phyloP scores from a whole-genome alignment of 2,113 vertebrate genomes.

The Rhinoptilus africanus region DNA sequence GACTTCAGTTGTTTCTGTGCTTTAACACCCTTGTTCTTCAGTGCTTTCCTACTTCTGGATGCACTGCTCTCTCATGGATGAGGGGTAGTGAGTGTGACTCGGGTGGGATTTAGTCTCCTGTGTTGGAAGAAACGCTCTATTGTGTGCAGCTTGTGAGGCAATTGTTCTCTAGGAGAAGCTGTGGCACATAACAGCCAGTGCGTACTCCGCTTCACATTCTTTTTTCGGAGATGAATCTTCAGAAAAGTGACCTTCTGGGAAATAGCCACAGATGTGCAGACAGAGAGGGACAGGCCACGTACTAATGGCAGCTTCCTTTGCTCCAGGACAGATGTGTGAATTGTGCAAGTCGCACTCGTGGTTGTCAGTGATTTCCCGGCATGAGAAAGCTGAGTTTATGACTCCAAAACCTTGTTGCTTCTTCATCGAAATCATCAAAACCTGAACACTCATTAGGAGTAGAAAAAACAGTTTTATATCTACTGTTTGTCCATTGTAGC shows the following conservation, averaged over 20 bases:
- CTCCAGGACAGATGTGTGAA: background rate
- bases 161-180: background rate
- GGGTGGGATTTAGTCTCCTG: background rate
- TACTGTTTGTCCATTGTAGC: background rate
- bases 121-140: background rate
- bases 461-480: background rate
- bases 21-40: background rate
- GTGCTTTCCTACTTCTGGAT: background rate
- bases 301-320: background rate
- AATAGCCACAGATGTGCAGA: background rate
- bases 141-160: background rate
- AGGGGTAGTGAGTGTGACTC: rapidly evolving
- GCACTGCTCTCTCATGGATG: background rate
- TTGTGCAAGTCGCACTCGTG: background rate
- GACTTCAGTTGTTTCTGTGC: background rate
- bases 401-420: background rate
- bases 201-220: background rate
- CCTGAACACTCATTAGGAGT: background rate
- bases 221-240: background rate
- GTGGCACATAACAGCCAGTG: rapidly evolving
- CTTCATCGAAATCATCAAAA: background rate
- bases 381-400: background rate
- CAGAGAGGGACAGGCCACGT: too few relatives aligned
- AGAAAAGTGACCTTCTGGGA: background rate
- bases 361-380: background rate